A percentile compares a stretch with the other conserved stretches of the same genome.
Conservation (phyloP, 53 echinoderm and acorn worm genomes). For the Henricia sp. region DNA sequence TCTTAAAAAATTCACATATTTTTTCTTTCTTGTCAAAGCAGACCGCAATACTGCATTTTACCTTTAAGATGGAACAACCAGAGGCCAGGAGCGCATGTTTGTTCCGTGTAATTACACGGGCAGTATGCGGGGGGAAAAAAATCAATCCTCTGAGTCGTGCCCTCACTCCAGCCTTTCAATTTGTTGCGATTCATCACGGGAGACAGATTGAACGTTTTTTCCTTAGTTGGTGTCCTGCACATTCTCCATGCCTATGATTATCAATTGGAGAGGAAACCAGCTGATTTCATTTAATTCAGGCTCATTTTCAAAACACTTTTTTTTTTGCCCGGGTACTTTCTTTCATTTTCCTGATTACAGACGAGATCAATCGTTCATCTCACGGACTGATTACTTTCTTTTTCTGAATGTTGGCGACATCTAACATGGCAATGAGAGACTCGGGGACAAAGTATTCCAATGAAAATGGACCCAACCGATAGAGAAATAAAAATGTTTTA, state of each 20-base stretch:
- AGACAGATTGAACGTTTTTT: constrained; percentile 22
- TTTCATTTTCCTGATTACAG: background rate
- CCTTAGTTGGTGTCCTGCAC: background rate
- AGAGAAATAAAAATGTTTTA: no score
- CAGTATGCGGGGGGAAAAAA: constrained; percentile 21
- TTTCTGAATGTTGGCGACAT: no score
- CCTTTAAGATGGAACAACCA: background rate
- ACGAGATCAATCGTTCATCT: no score
- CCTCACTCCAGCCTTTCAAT: constrained; percentile 15
- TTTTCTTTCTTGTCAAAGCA: no score
- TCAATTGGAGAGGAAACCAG: background rate
- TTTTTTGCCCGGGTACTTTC: background rate
- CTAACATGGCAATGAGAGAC: no score
- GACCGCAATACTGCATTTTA: no score
- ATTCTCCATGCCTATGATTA: background rate
- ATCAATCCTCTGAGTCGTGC: constrained; percentile 21
- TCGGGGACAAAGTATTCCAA: no score
- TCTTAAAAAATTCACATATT: no score
- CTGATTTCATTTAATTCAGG: background rate
- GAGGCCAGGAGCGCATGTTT: background rate
- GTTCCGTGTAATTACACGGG: constrained; percentile 28
- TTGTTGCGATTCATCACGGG: constrained; percentile 13
- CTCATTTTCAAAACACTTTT: background rate
- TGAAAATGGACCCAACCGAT: no score
- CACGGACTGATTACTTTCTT: no score